Percentiles rank a stretch among this genome's conserved stretches.
phyloP scores from a whole-genome alignment of 2,797 vertebrate species.

The Craterocephalus amniculus region DNA sequence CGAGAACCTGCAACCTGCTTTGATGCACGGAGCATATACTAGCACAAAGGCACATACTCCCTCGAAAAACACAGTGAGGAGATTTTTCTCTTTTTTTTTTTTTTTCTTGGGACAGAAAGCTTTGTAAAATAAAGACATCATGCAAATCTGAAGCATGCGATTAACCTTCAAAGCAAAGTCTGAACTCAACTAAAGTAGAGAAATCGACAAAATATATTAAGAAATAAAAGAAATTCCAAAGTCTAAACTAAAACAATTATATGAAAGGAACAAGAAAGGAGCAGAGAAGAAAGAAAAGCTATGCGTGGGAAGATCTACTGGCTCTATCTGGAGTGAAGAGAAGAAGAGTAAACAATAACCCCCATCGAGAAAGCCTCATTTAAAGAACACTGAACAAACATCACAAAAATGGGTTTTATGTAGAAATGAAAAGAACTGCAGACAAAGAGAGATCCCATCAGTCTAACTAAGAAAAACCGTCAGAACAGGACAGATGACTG shows the following conservation, averaged over 20 bases:
- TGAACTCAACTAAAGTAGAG: slow-evolving; percentile 60
- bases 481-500: slow-evolving; percentile 90
- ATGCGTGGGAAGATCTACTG: slow-evolving; percentile 71
- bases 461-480: slow-evolving; percentile 86
- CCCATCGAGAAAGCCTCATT: slow-evolving; percentile 78
- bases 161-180: slow-evolving; percentile 83
- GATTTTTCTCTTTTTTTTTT: slow-evolving; percentile 46
- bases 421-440: slow-evolving; percentile 82
- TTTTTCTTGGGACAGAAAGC: slow-evolving; percentile 84
- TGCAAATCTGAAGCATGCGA: slow-evolving; percentile 96
- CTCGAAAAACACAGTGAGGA: slow-evolving; percentile 88
- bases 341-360: slow-evolving; percentile 81
- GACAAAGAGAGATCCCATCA: slow-evolving; percentile 88
- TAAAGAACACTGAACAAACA: slow-evolving; percentile 86
- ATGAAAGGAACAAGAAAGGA: slow-evolving; percentile 77
- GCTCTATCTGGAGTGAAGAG: slow-evolving; percentile 75
- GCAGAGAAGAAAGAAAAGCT: slow-evolving; percentile 75
- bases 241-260: slow-evolving; percentile 72
- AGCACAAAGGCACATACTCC: slow-evolving; percentile 87
- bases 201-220: slow-evolving; percentile 74
- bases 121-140: slow-evolving; percentile 89
- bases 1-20: slow-evolving; percentile 83
- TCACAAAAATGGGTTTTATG: slow-evolving; percentile 83
- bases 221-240: slow-evolving; percentile 71
- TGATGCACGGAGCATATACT: slow-evolving; percentile 87